Evolutionary conservation across 2,888 invertebrate genomes (phyloP).

Genomic region (Lomographa bimaculata): DNA sequence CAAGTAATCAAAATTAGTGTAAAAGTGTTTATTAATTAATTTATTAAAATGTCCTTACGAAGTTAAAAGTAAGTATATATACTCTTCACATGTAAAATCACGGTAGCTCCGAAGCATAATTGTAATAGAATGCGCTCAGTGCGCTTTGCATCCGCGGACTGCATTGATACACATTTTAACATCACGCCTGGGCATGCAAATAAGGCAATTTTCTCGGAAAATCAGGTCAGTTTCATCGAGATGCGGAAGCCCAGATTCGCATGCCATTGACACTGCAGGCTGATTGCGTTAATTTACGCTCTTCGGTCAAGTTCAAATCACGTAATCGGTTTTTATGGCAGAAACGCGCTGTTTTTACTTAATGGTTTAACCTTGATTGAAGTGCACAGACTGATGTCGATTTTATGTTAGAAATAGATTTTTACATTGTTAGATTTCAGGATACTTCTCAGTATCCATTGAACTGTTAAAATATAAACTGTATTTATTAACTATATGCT

Average conservation of each 20-base stretch:
- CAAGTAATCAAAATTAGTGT: too few species aligned
- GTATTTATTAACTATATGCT: too few species aligned
- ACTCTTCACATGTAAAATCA: too few species aligned
- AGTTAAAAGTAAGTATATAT: too few species aligned
- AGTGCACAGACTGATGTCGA: not conserved
- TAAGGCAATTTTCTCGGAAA: conserved; percentile 63
- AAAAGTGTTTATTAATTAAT: too few species aligned
- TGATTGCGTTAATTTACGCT: conserved; percentile 39
- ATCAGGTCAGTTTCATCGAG: conserved; percentile 62
- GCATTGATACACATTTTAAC: conserved; percentile 41
- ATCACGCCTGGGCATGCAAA: conserved; percentile 52
- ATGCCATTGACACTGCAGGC: conserved; percentile 40
- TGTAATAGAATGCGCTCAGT: too few species aligned
- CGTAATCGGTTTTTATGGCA: conserved; percentile 23
- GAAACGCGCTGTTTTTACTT: conserved; percentile 5
- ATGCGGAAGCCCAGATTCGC: conserved; percentile 50
- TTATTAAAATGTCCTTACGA: too few species aligned
- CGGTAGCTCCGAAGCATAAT: too few species aligned
- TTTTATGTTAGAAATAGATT: too few species aligned
- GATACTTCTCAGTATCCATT: too few species aligned
- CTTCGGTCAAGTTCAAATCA: conserved; percentile 30
- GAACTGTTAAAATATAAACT: too few species aligned
- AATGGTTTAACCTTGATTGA: conserved; percentile 1
- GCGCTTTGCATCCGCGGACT: conserved; percentile 11
- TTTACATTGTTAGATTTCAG: too few species aligned